These are phyloP conservation scores for Dissostichus mawsoni DNA, from an alignment of 2,113 vertebrate species.

Conservation along the genomic window DNA sequence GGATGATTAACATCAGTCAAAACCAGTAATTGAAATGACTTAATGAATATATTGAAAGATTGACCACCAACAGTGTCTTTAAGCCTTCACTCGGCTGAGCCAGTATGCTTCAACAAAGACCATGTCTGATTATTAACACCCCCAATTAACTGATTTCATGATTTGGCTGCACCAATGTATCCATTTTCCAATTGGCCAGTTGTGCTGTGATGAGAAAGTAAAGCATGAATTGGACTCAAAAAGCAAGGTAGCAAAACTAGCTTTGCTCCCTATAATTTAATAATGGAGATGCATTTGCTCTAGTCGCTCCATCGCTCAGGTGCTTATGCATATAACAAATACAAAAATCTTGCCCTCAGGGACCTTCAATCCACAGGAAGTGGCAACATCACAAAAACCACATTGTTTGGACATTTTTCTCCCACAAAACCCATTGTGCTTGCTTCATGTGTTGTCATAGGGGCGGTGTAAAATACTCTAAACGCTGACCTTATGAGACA, in stretches of 20 bases:
- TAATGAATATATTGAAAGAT: neutral
- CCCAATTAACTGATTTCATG: neutral
- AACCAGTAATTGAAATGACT: neutral
- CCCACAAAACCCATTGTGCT: neutral
- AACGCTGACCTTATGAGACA: conserved; percentile 8
- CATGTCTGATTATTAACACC: neutral
- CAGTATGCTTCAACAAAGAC: neutral
- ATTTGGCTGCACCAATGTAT: neutral
- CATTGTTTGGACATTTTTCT: neutral
- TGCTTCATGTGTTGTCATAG: neutral
- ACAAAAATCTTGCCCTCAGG: neutral
- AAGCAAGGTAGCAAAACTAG: no score
- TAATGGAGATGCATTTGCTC: no score
- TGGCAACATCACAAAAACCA: neutral
- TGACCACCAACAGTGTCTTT: neutral
- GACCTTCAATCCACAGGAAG: neutral
- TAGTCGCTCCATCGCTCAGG: no score
- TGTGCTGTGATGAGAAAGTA: neutral
- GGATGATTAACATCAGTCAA: neutral
- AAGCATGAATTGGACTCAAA: no score
- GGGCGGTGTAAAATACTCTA: neutral
- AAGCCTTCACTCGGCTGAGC: neutral
- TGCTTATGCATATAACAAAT: no score
- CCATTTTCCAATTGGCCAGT: neutral
- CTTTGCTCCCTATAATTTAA: no score